Percentiles rank a stretch among this genome's conserved stretches.
Conservation (phyloP, 2,888 invertebrate genomes). For the Clanis bilineata region DNA sequence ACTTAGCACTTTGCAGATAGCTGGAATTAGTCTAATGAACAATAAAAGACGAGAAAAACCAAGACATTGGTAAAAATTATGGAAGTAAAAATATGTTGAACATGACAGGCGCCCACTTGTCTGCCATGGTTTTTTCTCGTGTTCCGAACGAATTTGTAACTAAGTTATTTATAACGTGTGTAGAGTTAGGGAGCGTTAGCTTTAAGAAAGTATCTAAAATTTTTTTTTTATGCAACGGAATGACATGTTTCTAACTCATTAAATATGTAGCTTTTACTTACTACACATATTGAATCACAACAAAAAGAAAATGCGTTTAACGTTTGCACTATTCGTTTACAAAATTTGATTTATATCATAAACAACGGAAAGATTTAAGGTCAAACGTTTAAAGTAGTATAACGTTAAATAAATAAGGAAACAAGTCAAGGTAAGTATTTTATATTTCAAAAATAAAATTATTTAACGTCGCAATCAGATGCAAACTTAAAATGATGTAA, state of each 20-base stretch:
- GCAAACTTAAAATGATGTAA: too few species aligned
- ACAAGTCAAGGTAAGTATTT: background rate
- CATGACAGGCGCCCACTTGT: slow-evolving; percentile 41
- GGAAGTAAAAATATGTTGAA: slow-evolving; percentile 29
- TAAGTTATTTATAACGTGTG: slow-evolving; percentile 22
- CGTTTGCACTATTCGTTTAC: too few species aligned
- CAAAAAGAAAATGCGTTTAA: too few species aligned
- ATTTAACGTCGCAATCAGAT: too few species aligned
- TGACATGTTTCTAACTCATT: too few species aligned
- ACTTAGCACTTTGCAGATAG: too few species aligned
- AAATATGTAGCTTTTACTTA: too few species aligned
- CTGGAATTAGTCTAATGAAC: background rate
- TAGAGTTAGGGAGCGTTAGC: background rate
- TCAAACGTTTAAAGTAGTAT: background rate
- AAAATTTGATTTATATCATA: too few species aligned
- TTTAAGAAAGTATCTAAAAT: background rate
- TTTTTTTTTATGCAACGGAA: too few species aligned
- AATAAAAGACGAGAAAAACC: background rate
- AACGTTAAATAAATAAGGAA: background rate
- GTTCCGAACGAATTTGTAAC: slow-evolving; percentile 23
- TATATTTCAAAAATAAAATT: too few species aligned
- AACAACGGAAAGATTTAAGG: background rate
- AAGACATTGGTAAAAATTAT: too few species aligned
- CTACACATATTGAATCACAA: too few species aligned
- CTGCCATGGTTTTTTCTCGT: slow-evolving; percentile 39